phyloP scores from a whole-genome alignment of 2,113 vertebrate species.

The Todiramphus chloris region DNA sequence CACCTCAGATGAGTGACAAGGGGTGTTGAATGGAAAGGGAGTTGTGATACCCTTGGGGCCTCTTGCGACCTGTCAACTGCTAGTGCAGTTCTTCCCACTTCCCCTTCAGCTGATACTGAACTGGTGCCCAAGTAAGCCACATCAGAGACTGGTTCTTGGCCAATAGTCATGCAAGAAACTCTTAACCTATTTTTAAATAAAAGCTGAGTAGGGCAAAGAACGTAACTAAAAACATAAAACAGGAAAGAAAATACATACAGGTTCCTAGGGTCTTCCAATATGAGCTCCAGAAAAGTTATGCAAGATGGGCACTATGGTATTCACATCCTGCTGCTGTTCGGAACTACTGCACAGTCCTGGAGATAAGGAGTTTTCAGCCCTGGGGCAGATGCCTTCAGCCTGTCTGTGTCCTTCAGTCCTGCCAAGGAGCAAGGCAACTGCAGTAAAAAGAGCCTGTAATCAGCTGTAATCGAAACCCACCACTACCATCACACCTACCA shows the following conservation, averaged over 20 bases:
- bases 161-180: neutral
- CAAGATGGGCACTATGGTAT: neutral
- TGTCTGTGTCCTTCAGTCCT: neutral
- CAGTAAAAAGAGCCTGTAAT: neutral
- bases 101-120: neutral
- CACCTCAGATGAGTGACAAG: neutral
- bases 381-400: neutral
- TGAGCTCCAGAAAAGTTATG: neutral
- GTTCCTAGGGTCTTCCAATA: neutral
- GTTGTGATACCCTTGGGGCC: fast-evolving
- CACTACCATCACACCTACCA: neutral
- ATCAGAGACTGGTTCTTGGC: neutral
- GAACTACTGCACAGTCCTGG: neutral
- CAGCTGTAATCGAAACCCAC: neutral
- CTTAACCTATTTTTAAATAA: neutral
- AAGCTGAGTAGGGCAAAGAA: neutral
- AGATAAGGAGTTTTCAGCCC: neutral
- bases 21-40: neutral
- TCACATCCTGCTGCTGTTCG: neutral
- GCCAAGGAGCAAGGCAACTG: neutral
- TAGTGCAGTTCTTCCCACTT: neutral
- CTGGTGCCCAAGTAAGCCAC: neutral
- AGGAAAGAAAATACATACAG: neutral
- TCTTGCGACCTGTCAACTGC: neutral
- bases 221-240: neutral